Conservation (phyloP, 92 coral and sea anemone genomes). For the Porites evermanni region DNA sequence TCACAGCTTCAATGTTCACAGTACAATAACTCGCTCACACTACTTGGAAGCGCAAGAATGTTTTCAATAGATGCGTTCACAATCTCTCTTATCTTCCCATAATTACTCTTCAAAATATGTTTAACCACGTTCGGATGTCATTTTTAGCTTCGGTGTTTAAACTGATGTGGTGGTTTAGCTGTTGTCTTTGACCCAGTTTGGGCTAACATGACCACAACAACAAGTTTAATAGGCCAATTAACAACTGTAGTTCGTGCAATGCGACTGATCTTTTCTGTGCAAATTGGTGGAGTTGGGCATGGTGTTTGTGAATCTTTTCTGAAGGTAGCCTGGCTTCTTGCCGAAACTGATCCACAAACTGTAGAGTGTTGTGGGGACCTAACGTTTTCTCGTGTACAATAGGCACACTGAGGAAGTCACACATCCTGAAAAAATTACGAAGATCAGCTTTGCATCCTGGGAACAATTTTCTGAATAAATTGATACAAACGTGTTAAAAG, state of each 20-base stretch:
- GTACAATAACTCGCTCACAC: too few relatives aligned
- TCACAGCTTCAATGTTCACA: too few relatives aligned
- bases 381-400: conserved; percentile 42
- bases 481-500: conserved; percentile 42
- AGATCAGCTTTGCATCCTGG: background rate
- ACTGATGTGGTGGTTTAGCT: conserved; percentile 11
- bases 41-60: too few relatives aligned
- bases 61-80: too few relatives aligned
- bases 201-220: conserved; percentile 8
- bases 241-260: conserved; percentile 52
- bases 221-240: conserved; percentile 49
- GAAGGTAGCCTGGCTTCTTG: background rate
- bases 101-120: too few relatives aligned
- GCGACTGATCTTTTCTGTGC: conserved; percentile 31
- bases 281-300: conserved; percentile 33
- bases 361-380: conserved; percentile 24
- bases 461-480: conserved; percentile 21
- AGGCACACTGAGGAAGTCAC: conserved; percentile 54
- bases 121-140: conserved; percentile 24
- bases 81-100: too few relatives aligned
- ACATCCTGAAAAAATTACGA: conserved; percentile 32
- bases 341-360: conserved; percentile 40
- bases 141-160: background rate
- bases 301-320: conserved; percentile 36
- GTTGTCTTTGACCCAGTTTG: too few relatives aligned